Conservation (phyloP, 2,797 vertebrate species). For the Ctenosaura bakeri region DNA sequence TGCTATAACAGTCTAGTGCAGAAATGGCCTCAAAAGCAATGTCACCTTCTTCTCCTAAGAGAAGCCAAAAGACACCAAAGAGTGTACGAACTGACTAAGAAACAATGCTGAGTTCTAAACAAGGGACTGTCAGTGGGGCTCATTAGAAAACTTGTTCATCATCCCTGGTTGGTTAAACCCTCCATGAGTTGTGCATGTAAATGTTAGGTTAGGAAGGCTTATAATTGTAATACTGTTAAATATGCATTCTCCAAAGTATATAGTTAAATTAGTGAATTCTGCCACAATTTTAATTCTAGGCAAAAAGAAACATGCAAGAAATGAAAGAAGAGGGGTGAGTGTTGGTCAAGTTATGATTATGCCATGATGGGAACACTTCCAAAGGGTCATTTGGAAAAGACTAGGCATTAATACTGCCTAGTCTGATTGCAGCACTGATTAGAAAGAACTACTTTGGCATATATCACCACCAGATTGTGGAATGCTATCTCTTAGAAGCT, state of each 20-base stretch:
- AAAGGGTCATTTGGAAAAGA: slow-evolving; percentile 7
- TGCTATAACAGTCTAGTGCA: too few species aligned
- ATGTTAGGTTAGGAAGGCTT: not conserved
- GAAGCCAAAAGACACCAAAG: too few species aligned
- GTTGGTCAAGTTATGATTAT: not conserved
- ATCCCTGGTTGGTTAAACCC: slow-evolving; percentile 16
- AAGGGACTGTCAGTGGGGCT: not conserved
- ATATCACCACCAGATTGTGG: not conserved
- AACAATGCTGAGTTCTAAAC: not conserved
- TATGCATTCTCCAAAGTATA: not conserved
- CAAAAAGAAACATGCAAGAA: not conserved
- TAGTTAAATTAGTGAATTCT: not conserved
- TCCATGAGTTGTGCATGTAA: not conserved
- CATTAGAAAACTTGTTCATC: not conserved
- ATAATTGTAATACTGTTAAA: not conserved
- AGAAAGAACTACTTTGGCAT: slow-evolving; percentile 12
- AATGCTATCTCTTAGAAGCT: not conserved
- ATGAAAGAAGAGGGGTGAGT: not conserved
- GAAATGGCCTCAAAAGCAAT: too few species aligned
- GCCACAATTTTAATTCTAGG: not conserved
- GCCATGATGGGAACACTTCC: not conserved
- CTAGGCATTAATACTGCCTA: not conserved
- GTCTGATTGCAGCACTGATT: slow-evolving; percentile 16
- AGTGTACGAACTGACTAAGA: not conserved
- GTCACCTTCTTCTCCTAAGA: not conserved